Evolutionary conservation across 2,888 invertebrate genomes (phyloP), one percentile per base, ranked within the genome.

Genomic region (Synanthedon tipuliformis): DNA sequence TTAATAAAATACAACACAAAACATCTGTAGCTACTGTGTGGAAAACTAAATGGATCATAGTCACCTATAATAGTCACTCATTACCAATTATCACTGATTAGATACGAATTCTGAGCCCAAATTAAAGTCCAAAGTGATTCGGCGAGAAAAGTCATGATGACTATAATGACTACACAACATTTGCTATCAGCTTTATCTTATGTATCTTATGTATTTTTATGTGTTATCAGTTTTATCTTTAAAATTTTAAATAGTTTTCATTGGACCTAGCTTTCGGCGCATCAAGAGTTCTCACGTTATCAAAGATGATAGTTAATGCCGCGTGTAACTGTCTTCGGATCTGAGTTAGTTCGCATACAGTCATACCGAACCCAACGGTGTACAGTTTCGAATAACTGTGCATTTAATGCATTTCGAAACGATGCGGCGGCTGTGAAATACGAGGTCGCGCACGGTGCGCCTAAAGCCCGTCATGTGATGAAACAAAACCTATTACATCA

Each of bases 331-430:
- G 65, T 69, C 67, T 68, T 68, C 52, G 12, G 15, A 48, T 48
- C 34, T 52, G 68, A 64, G 64, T 73, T 73, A 70, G 70, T 75
- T 76, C 74, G 71, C 73, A 76, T 74, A 72, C 70, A 76, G 75
- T 77, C 71, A 68, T 64, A 71, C 64, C 63, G 67, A 63, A 63
- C 62, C 60, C 64, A 62, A 56, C 53, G 61, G 34, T 34, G 34
- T 58, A 75, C 69, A 65, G 71, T 80, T 76, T 73, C 77, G 69
- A 51, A 54, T 57, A 75, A 78, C 78, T 81, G 81, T 86, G 85
- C 85, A 84, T 82, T 86, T 72, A 83, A 84, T 86, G 82, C 85
- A 82, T 87, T 86, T 87, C 86, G 86, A 81, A 81, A 87, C 77
- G 84, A 80, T 79, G 81, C 83, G 79, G 78, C 76, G 65, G 77